Percentiles rank a stretch among this genome's conserved stretches.
Conservation (phyloP, 2,888 invertebrate species). For the Ectemnius cavifrons region DNA sequence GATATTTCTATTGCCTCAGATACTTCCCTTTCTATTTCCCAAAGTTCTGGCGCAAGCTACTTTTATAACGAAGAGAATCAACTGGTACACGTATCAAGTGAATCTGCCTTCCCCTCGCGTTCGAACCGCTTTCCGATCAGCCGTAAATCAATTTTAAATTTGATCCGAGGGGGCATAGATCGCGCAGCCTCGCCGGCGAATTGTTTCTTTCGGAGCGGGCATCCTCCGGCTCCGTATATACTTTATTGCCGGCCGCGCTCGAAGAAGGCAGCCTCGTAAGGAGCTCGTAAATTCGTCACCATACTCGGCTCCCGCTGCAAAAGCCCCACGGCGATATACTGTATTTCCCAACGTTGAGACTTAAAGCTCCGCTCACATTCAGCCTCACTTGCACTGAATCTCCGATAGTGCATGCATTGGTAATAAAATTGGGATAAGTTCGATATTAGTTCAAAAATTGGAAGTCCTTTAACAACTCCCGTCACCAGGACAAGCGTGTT, state of each 20-base stretch:
- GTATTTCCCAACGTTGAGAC: conserved; percentile 60
- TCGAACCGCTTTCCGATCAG: conserved; percentile 43
- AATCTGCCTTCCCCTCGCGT: no score
- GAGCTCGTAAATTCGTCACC: conserved; percentile 73
- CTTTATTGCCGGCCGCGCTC: conserved; percentile 60
- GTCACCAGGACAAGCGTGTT: conserved; percentile 30
- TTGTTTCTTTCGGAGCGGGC: conserved; percentile 53
- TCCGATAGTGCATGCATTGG: background rate
- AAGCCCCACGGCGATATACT: conserved; percentile 57
- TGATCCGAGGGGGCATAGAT: conserved; percentile 55
- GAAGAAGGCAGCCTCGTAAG: conserved; percentile 65
- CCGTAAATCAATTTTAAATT: conserved; percentile 65
- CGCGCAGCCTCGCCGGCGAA: conserved; percentile 45
- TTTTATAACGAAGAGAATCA: no score
- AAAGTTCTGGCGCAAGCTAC: no score
- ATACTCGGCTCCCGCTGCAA: conserved; percentile 63
- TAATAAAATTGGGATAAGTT: no score
- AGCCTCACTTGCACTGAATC: background rate
- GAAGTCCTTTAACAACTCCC: conserved; percentile 19
- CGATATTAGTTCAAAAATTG: background rate
- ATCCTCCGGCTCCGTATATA: conserved; percentile 51
- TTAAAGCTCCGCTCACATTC: conserved; percentile 52
- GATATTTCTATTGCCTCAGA: no score
- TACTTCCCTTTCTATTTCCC: no score
- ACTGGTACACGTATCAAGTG: no score